Evolutionary conservation across 2,888 invertebrate species (phyloP).

Genomic region (Neocrepidodera transversa): DNA sequence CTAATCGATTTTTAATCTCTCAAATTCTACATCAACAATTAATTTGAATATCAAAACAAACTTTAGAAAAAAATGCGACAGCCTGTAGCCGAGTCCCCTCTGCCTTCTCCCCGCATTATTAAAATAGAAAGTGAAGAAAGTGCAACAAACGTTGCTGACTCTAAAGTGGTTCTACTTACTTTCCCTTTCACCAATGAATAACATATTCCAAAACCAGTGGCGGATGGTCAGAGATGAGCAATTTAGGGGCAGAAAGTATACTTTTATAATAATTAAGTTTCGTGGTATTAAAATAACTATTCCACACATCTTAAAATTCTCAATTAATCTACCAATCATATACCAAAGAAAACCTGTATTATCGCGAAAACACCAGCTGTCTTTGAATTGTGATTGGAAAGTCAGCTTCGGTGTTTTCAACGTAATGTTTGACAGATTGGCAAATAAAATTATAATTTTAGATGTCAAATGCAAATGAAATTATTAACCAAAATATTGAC

Average conservation of each 20-base stretch:
- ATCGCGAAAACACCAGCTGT: no score
- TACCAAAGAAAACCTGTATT: no score
- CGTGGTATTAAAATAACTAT: no score
- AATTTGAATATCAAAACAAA: slow-evolving; percentile 15
- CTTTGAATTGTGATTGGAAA: no score
- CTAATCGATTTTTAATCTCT: background rate
- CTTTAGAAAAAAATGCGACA: slow-evolving; percentile 10
- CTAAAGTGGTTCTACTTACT: slow-evolving; percentile 43
- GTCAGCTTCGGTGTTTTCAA: no score
- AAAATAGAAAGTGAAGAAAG: slow-evolving; percentile 52
- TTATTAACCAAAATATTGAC: no score
- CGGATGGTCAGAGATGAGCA: background rate
- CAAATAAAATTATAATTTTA: no score
- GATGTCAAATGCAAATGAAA: no score
- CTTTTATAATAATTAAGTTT: no score
- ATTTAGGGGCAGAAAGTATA: background rate
- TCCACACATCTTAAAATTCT: no score
- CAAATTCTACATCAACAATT: background rate
- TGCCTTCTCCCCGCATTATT: slow-evolving; percentile 8
- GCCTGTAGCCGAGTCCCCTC: background rate
- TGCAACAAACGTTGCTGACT: slow-evolving; percentile 34
- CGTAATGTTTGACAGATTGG: no score
- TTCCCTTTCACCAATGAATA: slow-evolving; percentile 46
- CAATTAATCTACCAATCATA: no score
- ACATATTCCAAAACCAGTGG: slow-evolving; percentile 14